Evolutionary conservation across 2,888 invertebrate genomes (phyloP), one percentile per base, ranked within the genome.

Genomic region (Epicampocera succincta): DNA sequence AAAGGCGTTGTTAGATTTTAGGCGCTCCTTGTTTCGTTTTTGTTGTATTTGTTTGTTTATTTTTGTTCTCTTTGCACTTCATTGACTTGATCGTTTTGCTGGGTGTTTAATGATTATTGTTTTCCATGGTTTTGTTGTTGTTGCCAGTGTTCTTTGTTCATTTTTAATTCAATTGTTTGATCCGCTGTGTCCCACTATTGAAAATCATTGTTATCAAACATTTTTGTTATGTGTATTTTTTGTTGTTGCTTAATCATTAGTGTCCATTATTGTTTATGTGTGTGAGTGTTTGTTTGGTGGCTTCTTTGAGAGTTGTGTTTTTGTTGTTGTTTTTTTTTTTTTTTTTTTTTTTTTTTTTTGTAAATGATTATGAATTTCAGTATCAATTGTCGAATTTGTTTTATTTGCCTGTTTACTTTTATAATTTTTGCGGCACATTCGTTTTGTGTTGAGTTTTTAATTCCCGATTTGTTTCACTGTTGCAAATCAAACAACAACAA

Each of bases 61-160:
- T 42, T 21, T 68, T 46, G 21, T n/a, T 52, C 78, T 79, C 72
- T 79, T 83, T 83, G 82, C 83, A 83, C 82, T 83, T 83, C 78
- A 83, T 84, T 83, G 83, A 69, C 71, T 82, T 65, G 82, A 76
- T 80, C 65, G 82, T 77, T 80, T 80, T 75, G 72, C 76, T 80
- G 65, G 38, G 19, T 75, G 66, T 66, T 63, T 72, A 61, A 52
- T 44, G 29, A 52, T 61, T 58, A 46, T 46, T 56, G 42, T 56
- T 33, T 15, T 8, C 5, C 6, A 15, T 54, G n/a, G 29, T 54
- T 25, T 50, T 19, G 15, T 13, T 44, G 38, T 3, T 69, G 21
- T 50, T 68, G 15, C 46, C 65, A 65, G 50, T 74, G 63, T 68
- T 46, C 46, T 71, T 76, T 69, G 58, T 65, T 71, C 65, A 58